Evolutionary conservation across 2,888 invertebrate species (phyloP).

Genomic region (Drosophila nigricruria): DNA sequence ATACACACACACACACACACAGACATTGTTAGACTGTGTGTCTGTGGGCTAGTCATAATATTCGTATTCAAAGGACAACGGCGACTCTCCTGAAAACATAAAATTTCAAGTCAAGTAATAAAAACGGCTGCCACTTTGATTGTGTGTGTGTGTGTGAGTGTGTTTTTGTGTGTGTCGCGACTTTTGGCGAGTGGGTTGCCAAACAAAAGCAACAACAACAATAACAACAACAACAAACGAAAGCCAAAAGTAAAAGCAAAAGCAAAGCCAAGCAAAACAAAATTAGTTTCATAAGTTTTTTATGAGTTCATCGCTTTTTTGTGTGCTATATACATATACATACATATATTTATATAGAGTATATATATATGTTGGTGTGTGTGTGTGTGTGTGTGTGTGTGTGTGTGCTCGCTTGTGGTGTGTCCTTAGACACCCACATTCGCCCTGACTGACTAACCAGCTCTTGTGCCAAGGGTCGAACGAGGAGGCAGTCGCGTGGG

Average conservation of each 20-base stretch:
- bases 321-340: constrained; percentile 28
- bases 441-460: constrained; percentile 69
- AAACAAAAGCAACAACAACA: constrained; percentile 34
- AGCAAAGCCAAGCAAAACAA: constrained; percentile 76
- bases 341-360: constrained; percentile 3
- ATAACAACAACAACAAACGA: constrained; percentile 25
- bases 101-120: constrained; percentile 62
- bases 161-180: constrained; percentile 34
- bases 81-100: constrained; percentile 58
- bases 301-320: constrained; percentile 82
- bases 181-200: constrained; percentile 63
- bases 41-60: constrained; percentile 60
- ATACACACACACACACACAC: constrained; percentile 14
- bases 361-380: too few species aligned
- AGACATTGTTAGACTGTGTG: constrained; percentile 11
- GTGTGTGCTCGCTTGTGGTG: constrained; percentile 15
- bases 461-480: constrained; percentile 79
- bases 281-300: constrained; percentile 82
- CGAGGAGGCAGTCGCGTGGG: constrained; percentile 72
- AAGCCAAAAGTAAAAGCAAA: constrained; percentile 71
- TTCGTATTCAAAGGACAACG: constrained; percentile 65
- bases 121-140: constrained; percentile 44
- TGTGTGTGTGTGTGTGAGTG: constrained; percentile 18
- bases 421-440: constrained; percentile 50
- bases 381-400: too few species aligned